Evolutionary conservation across 2,113 vertebrate species (phyloP).

Genomic region (Ahaetulla prasina): DNA sequence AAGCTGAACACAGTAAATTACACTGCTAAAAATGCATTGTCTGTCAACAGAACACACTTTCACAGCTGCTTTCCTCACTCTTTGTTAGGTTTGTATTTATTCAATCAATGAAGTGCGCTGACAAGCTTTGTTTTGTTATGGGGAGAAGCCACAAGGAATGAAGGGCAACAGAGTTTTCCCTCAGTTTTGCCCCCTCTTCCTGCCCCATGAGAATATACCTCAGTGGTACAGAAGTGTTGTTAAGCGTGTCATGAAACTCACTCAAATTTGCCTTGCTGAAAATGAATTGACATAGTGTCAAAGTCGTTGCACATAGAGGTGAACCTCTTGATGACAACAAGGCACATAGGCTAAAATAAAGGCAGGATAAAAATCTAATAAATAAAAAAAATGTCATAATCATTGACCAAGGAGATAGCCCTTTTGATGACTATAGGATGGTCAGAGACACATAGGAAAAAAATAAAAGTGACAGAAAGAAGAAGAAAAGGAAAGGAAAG

Average conservation of each 20-base stretch:
- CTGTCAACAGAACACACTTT: constrained; percentile 52
- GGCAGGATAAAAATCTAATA: background rate
- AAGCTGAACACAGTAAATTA: constrained; percentile 64
- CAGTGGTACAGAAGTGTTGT: background rate
- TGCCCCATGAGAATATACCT: background rate
- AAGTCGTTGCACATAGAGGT: background rate
- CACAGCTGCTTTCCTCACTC: constrained; percentile 49
- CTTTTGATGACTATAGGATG: background rate
- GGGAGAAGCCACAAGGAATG: constrained; percentile 34
- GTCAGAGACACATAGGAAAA: background rate
- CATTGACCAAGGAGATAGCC: background rate
- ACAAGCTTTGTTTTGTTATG: constrained; percentile 24
- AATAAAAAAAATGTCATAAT: background rate
- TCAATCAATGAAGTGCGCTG: constrained; percentile 41
- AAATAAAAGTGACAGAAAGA: background rate
- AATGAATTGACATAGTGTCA: background rate
- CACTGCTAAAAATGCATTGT: constrained; percentile 58
- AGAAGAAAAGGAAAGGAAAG: too few relatives aligned
- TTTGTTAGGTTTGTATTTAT: constrained; percentile 46
- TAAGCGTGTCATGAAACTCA: background rate
- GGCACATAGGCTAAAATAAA: background rate
- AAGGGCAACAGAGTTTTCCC: background rate
- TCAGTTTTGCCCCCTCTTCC: background rate
- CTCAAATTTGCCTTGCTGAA: background rate
- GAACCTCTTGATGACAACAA: background rate